A percentile compares a stretch with the other conserved stretches of the same genome.
phyloP scores from a whole-genome alignment of 2,113 vertebrate genomes.

The Neolamprologus toae region DNA sequence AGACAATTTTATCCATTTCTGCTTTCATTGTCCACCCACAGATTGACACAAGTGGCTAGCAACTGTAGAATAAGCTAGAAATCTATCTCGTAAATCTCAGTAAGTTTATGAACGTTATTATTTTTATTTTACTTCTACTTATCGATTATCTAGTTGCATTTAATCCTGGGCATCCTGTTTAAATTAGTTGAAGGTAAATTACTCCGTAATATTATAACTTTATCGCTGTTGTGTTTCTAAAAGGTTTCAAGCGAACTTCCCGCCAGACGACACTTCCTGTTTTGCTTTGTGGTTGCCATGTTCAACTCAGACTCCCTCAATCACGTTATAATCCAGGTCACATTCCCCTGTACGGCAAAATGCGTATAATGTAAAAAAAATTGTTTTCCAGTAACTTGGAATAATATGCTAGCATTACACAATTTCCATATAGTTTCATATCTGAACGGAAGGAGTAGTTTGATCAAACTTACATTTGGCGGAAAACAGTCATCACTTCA shows the following conservation, averaged over 20 bases:
- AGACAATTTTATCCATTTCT: conserved; percentile 57
- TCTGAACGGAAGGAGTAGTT: not conserved
- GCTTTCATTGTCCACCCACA: conserved; percentile 32
- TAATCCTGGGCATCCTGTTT: not conserved
- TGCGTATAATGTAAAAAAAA: not conserved
- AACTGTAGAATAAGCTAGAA: not conserved
- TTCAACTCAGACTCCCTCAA: not conserved
- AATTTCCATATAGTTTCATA: not conserved
- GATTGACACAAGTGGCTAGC: not conserved
- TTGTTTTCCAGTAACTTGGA: not conserved
- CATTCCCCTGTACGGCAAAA: not conserved
- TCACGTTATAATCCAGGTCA: not conserved
- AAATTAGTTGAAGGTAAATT: not conserved
- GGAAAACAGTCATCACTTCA: not conserved
- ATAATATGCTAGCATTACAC: not conserved
- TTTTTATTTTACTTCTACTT: not conserved
- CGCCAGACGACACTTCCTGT: conserved; percentile 41
- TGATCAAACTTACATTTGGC: not conserved
- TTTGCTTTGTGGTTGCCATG: conserved; percentile 39
- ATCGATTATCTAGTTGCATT: not conserved
- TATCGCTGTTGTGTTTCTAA: too few relatives aligned
- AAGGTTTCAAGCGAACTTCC: conserved; percentile 20
- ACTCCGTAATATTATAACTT: not conserved
- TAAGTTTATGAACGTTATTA: not conserved
- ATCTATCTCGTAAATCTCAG: not conserved